phyloP scores from a whole-genome alignment of 2,113 vertebrate species.

The Xiphophorus maculatus region DNA sequence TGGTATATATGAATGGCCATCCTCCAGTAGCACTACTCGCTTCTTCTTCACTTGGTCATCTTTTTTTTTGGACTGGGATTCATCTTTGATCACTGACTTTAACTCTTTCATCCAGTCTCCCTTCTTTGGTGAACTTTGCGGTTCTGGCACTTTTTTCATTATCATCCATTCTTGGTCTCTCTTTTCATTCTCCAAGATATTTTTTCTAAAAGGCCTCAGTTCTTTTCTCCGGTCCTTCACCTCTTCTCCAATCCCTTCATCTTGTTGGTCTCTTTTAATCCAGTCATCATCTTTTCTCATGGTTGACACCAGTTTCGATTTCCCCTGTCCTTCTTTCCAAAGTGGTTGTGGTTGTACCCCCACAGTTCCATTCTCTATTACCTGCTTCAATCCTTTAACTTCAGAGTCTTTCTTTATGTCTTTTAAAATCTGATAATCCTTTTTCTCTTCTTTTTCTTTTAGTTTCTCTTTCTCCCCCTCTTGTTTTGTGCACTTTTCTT shows the following conservation, averaged over 20 bases:
- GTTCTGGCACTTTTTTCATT: not conserved
- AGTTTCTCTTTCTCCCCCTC: not conserved
- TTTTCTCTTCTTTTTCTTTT: not conserved
- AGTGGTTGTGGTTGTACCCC: not conserved
- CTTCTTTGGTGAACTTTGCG: constrained; percentile 1
- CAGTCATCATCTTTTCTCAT: constrained; percentile 59
- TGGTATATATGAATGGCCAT: constrained; percentile 48
- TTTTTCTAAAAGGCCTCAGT: constrained; percentile 42
- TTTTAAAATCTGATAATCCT: not conserved
- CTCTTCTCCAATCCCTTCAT: constrained; percentile 18
- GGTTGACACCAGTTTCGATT: constrained; percentile 10
- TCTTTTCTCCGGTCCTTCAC: constrained; percentile 57
- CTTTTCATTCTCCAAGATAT: constrained; percentile 16
- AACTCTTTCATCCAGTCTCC: constrained; percentile 69
- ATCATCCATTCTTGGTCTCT: constrained; percentile 14
- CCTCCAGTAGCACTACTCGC: constrained; percentile 68
- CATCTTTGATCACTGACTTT: constrained; percentile 63
- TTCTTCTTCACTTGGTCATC: constrained; percentile 66
- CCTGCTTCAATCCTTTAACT: constrained; percentile 42
- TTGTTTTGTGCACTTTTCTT: not conserved
- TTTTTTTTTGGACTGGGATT: constrained; percentile 33
- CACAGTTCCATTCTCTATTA: constrained; percentile 27
- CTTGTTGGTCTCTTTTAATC: constrained; percentile 44
- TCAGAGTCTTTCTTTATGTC: constrained; percentile 12
- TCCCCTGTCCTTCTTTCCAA: constrained; percentile 20